These are phyloP conservation scores for Pollimyrus isidori DNA, from an alignment of 2,113 vertebrate species.

Conservation along the genomic window DNA sequence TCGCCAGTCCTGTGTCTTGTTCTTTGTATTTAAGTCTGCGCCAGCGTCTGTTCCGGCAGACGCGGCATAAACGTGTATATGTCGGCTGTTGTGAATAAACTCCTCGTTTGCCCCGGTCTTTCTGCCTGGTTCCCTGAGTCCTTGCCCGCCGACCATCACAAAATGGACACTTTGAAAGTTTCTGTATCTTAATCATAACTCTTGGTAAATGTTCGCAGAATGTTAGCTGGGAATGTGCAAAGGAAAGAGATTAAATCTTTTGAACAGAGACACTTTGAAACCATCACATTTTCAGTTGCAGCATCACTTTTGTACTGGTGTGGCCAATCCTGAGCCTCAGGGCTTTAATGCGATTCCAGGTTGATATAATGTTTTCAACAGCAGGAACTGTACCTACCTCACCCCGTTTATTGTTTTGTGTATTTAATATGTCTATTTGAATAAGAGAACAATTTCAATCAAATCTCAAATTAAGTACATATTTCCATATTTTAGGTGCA, in stretches of 20 bases:
- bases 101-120: no score
- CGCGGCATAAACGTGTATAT: no score
- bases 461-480: not conserved
- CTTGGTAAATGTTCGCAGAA: not conserved
- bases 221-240: not conserved
- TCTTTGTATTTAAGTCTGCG: no score
- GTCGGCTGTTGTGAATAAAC: no score
- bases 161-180: not conserved
- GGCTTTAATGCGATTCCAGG: not conserved
- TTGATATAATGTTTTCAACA: not conserved
- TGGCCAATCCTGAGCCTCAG: not conserved
- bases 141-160: no score
- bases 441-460: not conserved
- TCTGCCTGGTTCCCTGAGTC: no score
- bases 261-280: not conserved
- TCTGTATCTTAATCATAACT: not conserved
- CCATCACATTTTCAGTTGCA: not conserved
- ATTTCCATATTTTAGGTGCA: not conserved
- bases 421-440: not conserved
- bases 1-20: no score
- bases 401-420: not conserved
- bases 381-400: not conserved
- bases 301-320: not conserved
- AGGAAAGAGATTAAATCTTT: not conserved
- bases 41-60: no score